Conservation (phyloP, 2,888 invertebrate species). For the Hartigia nigra region DNA sequence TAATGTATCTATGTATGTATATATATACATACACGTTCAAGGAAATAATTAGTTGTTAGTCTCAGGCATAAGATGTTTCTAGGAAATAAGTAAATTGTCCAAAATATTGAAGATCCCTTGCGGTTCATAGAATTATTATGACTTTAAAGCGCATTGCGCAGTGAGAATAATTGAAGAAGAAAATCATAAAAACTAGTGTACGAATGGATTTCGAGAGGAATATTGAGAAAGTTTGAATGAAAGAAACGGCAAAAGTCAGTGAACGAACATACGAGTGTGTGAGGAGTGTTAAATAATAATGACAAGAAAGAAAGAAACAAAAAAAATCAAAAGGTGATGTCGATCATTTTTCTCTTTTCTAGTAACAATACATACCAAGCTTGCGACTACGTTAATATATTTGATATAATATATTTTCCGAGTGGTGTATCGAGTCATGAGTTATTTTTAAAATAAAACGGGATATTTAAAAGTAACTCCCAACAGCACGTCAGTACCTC, state of each 20-base stretch:
- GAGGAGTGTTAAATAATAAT: background rate
- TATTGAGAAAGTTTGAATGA: background rate
- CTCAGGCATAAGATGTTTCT: background rate
- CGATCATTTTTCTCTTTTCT: background rate
- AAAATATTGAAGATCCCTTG: background rate
- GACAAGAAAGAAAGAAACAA: background rate
- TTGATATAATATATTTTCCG: conserved; percentile 40
- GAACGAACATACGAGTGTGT: background rate
- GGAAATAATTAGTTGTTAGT: too few species aligned
- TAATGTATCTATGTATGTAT: too few species aligned
- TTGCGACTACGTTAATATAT: conserved; percentile 18
- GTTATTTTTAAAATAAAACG: conserved; percentile 53
- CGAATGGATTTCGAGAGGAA: too few species aligned
- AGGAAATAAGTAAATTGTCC: background rate
- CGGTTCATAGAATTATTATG: background rate
- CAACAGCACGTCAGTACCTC: background rate
- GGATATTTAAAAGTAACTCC: conserved; percentile 39
- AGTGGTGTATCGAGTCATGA: conserved; percentile 49
- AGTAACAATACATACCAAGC: conserved; percentile 2
- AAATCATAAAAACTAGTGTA: background rate
- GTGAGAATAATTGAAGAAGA: background rate
- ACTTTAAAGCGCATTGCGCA: background rate
- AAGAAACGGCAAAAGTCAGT: background rate
- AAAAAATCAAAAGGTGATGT: background rate
- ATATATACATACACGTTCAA: background rate